Conservation (phyloP, 2,888 invertebrate species). For the Phymatocera aterrima region DNA sequence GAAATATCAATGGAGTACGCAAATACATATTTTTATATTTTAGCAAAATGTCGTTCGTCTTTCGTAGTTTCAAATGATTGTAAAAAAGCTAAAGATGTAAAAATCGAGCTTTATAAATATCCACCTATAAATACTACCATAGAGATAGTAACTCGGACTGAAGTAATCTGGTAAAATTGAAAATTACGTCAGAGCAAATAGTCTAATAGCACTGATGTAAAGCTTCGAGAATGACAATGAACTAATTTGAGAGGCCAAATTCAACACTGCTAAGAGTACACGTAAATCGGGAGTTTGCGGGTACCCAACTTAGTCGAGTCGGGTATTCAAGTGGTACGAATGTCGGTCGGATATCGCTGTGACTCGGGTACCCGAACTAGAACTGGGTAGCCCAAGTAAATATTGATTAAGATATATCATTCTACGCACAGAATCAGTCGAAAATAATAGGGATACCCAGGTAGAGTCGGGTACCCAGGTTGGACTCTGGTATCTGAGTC, state of each 20-base stretch:
- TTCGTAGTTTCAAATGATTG: constrained; percentile 19
- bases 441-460: not conserved
- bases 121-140: constrained; percentile 17
- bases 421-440: too few species aligned
- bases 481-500: too few species aligned
- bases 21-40: constrained; percentile 37
- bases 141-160: constrained; percentile 12
- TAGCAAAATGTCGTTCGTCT: constrained; percentile 19
- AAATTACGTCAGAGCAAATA: not conserved
- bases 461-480: too few species aligned
- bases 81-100: constrained; percentile 2
- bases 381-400: too few species aligned
- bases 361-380: too few species aligned
- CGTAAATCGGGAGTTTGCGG: too few species aligned
- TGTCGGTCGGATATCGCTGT: too few species aligned
- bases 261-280: not conserved
- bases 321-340: too few species aligned
- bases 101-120: not conserved
- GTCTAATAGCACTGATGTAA: not conserved
- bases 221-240: not conserved
- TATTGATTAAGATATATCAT: too few species aligned
- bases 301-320: too few species aligned
- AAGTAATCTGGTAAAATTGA: not conserved
- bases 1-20: constrained; percentile 6
- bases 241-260: not conserved